Evolutionary conservation across 2,888 invertebrate genomes (phyloP).

Genomic region (Tinea pellionella): DNA sequence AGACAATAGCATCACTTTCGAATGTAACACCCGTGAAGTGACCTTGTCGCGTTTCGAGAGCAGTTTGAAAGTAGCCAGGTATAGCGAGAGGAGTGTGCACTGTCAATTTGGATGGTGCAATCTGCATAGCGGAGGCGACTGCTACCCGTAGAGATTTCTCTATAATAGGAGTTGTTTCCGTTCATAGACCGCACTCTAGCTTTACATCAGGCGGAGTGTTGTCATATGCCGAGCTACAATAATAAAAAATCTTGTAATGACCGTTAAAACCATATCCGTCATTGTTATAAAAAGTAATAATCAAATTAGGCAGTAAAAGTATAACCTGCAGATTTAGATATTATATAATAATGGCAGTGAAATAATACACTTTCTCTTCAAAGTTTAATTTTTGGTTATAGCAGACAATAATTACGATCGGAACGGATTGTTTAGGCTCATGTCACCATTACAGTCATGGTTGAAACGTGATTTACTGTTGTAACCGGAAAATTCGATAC

Average conservation of each 20-base stretch:
- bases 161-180: too few relatives aligned
- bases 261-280: background rate
- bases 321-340: constrained; percentile 27
- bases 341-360: constrained; percentile 23
- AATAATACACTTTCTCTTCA: constrained; percentile 38
- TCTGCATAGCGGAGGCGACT: too few relatives aligned
- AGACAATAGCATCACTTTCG: too few relatives aligned
- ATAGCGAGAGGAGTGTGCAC: too few relatives aligned
- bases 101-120: too few relatives aligned
- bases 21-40: too few relatives aligned
- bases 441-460: constrained; percentile 6
- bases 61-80: too few relatives aligned
- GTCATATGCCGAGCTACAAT: too few relatives aligned
- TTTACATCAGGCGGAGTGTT: too few relatives aligned
- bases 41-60: too few relatives aligned
- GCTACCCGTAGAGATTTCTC: too few relatives aligned
- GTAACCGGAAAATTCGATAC: constrained; percentile 4
- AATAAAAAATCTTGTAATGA: background rate
- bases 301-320: constrained; percentile 36
- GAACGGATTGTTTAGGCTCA: constrained; percentile 9
- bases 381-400: background rate
- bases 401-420: constrained; percentile 7
- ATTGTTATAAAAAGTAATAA: constrained; percentile 24
- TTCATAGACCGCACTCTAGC: too few relatives aligned
- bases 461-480: background rate